phyloP scores from a whole-genome alignment of 2,888 invertebrate genomes.

The Mesorhabditis spiculigera region DNA sequence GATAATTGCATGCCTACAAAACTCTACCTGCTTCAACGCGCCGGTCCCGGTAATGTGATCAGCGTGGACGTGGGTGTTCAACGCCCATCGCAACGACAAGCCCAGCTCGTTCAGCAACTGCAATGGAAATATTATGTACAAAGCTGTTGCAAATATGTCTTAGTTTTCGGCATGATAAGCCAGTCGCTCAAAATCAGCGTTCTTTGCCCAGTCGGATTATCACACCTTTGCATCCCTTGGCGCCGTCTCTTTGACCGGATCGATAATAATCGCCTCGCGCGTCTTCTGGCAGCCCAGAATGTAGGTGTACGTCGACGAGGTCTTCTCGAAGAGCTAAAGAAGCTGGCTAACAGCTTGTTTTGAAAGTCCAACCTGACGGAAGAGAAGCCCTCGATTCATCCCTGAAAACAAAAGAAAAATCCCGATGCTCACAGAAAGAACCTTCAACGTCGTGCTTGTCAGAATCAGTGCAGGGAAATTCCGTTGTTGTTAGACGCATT shows the following conservation, averaged over 20 bases:
- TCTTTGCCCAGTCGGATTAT: not conserved
- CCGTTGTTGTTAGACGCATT: too few relatives aligned
- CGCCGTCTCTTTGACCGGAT: constrained; percentile 81
- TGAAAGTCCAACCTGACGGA: not conserved
- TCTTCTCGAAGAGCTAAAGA: constrained; percentile 82
- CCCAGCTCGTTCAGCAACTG: constrained; percentile 59
- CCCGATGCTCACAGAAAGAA: too few relatives aligned
- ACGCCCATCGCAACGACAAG: constrained; percentile 60
- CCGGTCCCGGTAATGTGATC: constrained; percentile 96
- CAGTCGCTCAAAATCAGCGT: too few relatives aligned
- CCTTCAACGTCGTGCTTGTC: too few relatives aligned
- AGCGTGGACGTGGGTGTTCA: constrained; percentile 95
- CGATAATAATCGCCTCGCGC: constrained; percentile 84
- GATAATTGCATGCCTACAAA: not conserved
- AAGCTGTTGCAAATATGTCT: too few relatives aligned
- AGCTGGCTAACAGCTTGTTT: not conserved
- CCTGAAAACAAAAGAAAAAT: too few relatives aligned
- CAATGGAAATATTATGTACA: too few relatives aligned
- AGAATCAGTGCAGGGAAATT: too few relatives aligned
- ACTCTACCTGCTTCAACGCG: constrained; percentile 69
- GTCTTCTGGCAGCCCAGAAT: constrained; percentile 76
- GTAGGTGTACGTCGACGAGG: constrained; percentile 91
- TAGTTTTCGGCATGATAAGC: not conserved
- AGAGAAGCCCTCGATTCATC: too few relatives aligned
- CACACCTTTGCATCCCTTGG: constrained; percentile 59